These are phyloP conservation scores for Trichopria drosophilae DNA, from an alignment of 2,888 invertebrate species.

Conservation along the genomic window DNA sequence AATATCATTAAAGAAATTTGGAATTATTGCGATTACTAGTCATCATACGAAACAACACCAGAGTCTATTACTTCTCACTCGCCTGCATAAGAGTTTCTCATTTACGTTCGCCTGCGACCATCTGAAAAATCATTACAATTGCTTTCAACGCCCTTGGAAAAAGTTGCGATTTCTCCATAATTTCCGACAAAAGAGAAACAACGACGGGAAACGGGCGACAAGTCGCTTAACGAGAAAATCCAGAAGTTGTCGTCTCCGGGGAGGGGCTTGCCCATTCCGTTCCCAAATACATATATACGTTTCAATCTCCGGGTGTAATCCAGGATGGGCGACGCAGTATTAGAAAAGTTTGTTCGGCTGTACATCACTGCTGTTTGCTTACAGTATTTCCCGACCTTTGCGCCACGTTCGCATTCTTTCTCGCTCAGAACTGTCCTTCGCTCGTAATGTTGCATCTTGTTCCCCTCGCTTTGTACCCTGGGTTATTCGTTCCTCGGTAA, in stretches of 20 bases:
- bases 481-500: slow-evolving; percentile 12
- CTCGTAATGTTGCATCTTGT: no score
- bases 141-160: no score
- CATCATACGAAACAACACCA: no score
- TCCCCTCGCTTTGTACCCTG: no score
- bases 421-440: background rate
- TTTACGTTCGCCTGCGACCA: no score
- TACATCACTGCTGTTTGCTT: slow-evolving; percentile 45
- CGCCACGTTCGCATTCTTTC: background rate
- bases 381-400: slow-evolving; percentile 45
- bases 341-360: slow-evolving; percentile 55
- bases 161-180: no score
- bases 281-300: slow-evolving; percentile 53
- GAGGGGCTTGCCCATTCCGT: slow-evolving; percentile 32
- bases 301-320: slow-evolving; percentile 55
- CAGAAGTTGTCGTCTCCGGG: slow-evolving; percentile 19
- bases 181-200: background rate
- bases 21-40: no score
- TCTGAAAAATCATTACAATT: no score
- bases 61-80: no score
- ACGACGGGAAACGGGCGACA: slow-evolving; percentile 15
- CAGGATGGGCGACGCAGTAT: slow-evolving; percentile 51
- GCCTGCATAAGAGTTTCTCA: no score
- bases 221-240: slow-evolving; percentile 29
- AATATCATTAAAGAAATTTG: no score